A percentile compares a stretch with the other conserved stretches of the same genome.
Evolutionary conservation across 1,140 invertebrate genomes (phyloP).

Genomic region (Phymorhynchus buccinoides): DNA sequence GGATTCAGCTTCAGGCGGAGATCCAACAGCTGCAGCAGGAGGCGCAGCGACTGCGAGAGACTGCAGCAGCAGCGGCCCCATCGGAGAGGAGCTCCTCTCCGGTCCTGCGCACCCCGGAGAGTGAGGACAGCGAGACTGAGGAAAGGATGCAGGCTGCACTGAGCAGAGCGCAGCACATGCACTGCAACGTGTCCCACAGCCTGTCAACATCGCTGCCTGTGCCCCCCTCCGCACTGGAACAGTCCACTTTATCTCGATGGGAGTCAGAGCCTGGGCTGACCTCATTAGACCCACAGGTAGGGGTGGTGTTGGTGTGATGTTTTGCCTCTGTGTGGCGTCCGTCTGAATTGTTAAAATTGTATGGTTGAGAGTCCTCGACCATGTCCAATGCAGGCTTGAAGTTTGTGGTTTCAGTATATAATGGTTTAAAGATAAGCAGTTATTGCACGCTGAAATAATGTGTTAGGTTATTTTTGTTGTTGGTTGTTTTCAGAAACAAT

Average conservation of each 20-base stretch:
- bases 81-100: not conserved
- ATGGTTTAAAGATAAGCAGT: too few relatives aligned
- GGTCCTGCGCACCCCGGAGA: not conserved
- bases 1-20: slow-evolving; percentile 46
- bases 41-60: not conserved
- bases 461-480: too few relatives aligned
- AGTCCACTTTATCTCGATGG: slow-evolving; percentile 37
- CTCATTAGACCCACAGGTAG: slow-evolving; percentile 22
- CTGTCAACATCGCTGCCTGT: slow-evolving; percentile 5
- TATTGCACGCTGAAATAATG: too few relatives aligned
- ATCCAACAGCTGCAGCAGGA: slow-evolving; percentile 26
- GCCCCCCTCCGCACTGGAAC: not conserved
- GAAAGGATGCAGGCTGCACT: slow-evolving; percentile 19
- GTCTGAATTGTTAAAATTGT: too few relatives aligned
- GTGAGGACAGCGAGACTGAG: slow-evolving; percentile 18
- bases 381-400: too few relatives aligned
- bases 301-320: not conserved
- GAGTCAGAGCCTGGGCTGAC: slow-evolving; percentile 45
- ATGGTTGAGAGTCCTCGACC: too few relatives aligned
- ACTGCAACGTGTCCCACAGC: slow-evolving; percentile 33
- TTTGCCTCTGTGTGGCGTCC: too few relatives aligned
- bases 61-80: slow-evolving; percentile 28
- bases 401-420: too few relatives aligned
- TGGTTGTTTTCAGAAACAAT: too few relatives aligned
- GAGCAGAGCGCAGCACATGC: slow-evolving; percentile 10